Evolutionary conservation across 2,113 vertebrate species (phyloP), one percentile per base, ranked within the genome.

Genomic region (Lontra canadensis): DNA sequence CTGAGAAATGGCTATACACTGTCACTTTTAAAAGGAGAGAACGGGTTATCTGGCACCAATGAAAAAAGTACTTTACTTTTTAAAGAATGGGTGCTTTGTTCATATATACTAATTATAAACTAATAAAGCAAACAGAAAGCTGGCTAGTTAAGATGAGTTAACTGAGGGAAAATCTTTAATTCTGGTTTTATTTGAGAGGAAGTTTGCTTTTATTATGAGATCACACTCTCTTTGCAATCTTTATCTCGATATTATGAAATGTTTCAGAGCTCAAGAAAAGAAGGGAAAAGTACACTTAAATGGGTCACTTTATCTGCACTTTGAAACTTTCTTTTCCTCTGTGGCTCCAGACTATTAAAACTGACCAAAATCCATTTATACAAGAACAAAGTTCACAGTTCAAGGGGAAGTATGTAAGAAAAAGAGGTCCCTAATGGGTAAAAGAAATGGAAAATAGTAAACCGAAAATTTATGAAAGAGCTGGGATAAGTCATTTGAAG

Each of bases 181-280:
- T 97, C n/a, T 82, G 49, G 67, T 95, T 97, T 95, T 86, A 97
- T 95, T 90, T 88, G 61, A 96, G 52, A 86, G 34, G 69, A 47
- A 93, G 67, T 98, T 96, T 92, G 4, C 83, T 97, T 96, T 98
- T 86, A 86, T 87, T 93, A 95, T 96, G 94, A 98, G 80, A 92
- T 84, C 90, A 88, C 18, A 95, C 36, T 79, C 83, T 67, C 21
- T 88, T 84, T 90, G 39, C 17, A 84, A 78, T 80, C 44, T 87
- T 93, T 95, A 92, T 95, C 88, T 76, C 21, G n/a, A 44, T 31
- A 78, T 85, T 96, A 94, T 85, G 63, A 96, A 94, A 90, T 82
- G 90, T 44, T 96, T 92, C 86, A 23, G 17, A 92, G 92, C 59
- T 73, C n/a, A 93, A 93, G 61, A 61, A 94, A 63, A 80, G 11